Evolutionary conservation across 2,113 vertebrate genomes (phyloP).

Genomic region (Stegostoma tigrinum): DNA sequence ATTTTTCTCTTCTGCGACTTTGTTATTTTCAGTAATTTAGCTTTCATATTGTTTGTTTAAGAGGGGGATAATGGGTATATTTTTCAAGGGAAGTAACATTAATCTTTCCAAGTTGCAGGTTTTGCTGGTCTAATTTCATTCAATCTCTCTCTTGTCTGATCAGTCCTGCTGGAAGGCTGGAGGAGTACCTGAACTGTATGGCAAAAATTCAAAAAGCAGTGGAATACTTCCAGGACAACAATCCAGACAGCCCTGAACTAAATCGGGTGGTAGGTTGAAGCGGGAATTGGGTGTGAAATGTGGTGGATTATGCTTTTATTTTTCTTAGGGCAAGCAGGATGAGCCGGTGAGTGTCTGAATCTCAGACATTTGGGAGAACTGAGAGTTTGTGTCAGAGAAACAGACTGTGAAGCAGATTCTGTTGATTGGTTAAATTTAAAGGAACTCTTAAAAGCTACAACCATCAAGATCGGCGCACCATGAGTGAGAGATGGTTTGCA

Average conservation of each 20-base stretch:
- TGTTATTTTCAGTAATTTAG: not conserved
- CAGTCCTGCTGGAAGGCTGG: slow-evolving; percentile 83
- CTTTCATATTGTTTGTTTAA: not conserved
- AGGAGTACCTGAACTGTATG: slow-evolving; percentile 86
- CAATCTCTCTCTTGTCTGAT: not conserved
- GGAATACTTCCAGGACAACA: slow-evolving; percentile 97
- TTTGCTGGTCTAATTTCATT: not conserved
- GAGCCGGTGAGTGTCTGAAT: too few relatives aligned
- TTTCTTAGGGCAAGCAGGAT: not conserved
- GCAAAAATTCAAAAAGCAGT: slow-evolving; percentile 96
- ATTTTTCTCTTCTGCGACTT: not conserved
- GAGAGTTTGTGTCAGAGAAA: not conserved
- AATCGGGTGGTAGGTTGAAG: slow-evolving; percentile 79
- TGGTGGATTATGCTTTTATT: not conserved
- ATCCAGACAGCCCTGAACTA: slow-evolving; percentile 89
- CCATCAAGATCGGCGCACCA: too few relatives aligned
- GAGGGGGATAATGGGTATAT: not conserved
- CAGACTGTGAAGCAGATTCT: not conserved
- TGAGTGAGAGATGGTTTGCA: too few relatives aligned
- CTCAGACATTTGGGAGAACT: not conserved
- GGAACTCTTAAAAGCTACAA: not conserved
- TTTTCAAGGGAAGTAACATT: not conserved
- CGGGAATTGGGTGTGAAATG: not conserved
- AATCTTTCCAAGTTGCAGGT: not conserved
- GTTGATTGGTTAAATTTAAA: not conserved